A percentile compares a stretch with the other conserved stretches of the same genome.
Conservation (phyloP, 2,113 vertebrate species). For the Junco hyemalis region DNA sequence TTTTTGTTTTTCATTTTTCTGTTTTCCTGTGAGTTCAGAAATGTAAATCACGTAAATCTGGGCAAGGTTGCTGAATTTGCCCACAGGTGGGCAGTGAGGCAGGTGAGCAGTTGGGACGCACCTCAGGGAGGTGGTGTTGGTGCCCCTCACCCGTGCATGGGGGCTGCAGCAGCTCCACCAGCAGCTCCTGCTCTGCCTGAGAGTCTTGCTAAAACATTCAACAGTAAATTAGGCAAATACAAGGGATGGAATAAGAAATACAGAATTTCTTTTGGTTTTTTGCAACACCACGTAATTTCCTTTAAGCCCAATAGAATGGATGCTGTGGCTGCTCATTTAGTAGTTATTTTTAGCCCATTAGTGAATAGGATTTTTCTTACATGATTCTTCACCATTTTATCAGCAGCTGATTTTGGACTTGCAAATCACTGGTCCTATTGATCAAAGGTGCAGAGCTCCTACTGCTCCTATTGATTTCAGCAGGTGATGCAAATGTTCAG, state of each 20-base stretch:
- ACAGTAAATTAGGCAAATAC: neutral
- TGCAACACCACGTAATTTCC: neutral
- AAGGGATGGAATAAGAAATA: neutral
- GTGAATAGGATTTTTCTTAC: neutral
- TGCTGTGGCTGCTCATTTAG: neutral
- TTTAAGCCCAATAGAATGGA: neutral
- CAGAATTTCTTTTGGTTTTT: neutral
- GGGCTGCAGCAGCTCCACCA: neutral
- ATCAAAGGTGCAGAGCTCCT: constrained; percentile 45
- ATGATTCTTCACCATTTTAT: neutral
- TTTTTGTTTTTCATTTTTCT: constrained; percentile 1
- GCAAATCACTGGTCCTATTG: constrained; percentile 43
- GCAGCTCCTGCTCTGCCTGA: neutral
- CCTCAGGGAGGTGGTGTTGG: neutral
- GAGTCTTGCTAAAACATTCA: neutral
- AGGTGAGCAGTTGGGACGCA: neutral
- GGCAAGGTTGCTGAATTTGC: constrained; percentile 5
- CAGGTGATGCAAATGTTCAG: constrained; percentile 28
- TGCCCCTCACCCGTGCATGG: neutral
- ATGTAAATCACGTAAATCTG: neutral
- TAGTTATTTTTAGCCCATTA: constrained; percentile 22
- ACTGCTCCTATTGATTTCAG: constrained; percentile 47
- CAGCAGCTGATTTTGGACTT: constrained; percentile 28
- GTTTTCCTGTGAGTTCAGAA: neutral
- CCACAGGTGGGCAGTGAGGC: constrained; percentile 2